Percentiles rank a stretch among this genome's conserved stretches.
Evolutionary conservation across 2,113 vertebrate genomes (phyloP).

Genomic region (Circaetus gallicus): DNA sequence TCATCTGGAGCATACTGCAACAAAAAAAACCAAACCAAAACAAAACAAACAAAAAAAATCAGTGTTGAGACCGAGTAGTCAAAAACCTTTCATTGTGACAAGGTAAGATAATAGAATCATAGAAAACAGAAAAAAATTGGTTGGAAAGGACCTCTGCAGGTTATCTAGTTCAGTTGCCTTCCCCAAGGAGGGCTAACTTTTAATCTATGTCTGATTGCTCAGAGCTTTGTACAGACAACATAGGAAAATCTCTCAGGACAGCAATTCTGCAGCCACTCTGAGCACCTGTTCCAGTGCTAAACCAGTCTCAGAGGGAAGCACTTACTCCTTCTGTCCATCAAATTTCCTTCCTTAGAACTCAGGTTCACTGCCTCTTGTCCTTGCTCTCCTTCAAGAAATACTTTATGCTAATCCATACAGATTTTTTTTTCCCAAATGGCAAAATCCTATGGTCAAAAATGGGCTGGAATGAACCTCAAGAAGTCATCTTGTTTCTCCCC

Average conservation of each 20-base stretch:
- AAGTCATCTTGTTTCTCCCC: neutral
- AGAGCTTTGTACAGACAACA: neutral
- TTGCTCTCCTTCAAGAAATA: neutral
- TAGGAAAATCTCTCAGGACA: neutral
- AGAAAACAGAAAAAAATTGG: neutral
- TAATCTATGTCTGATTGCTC: neutral
- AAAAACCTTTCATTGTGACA: neutral
- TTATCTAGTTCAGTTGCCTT: neutral
- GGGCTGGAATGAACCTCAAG: neutral
- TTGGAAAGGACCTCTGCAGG: neutral
- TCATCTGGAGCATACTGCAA: neutral
- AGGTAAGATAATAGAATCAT: neutral
- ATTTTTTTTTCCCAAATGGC: neutral
- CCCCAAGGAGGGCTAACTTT: neutral
- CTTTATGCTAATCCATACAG: neutral
- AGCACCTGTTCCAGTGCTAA: neutral
- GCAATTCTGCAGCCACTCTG: neutral
- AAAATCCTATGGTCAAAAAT: neutral
- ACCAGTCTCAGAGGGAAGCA: neutral
- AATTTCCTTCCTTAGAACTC: neutral
- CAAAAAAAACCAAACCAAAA: too few species aligned
- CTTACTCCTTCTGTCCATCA: neutral
- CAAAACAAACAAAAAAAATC: neutral
- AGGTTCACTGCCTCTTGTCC: neutral
- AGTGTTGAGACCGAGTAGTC: neutral